phyloP scores from a whole-genome alignment of 2,888 invertebrate genomes.

The Drosophila merina region DNA sequence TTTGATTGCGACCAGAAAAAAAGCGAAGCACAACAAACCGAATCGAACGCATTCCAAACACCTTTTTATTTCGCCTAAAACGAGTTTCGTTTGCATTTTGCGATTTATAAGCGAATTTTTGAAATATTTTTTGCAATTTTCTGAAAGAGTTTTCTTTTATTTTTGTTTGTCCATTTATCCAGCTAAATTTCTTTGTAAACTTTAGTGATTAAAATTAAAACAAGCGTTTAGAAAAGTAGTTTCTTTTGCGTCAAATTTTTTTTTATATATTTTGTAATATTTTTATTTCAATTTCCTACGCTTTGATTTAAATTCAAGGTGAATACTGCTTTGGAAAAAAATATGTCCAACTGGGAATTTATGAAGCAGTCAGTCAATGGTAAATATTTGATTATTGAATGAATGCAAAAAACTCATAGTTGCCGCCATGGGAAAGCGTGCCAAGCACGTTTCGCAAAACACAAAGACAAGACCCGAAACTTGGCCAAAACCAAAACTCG shows the following conservation, averaged over 20 bases:
- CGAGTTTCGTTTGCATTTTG: constrained; percentile 34
- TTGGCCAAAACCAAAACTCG: constrained; percentile 23
- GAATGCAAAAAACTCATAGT: constrained; percentile 18
- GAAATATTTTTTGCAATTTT: constrained; percentile 1
- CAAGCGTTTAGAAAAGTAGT: too few relatives aligned
- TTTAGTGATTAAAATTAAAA: too few relatives aligned
- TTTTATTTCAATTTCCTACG: neutral
- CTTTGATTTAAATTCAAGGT: constrained; percentile 35
- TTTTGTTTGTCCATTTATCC: too few relatives aligned
- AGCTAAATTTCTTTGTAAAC: too few relatives aligned
- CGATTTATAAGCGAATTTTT: too few relatives aligned
- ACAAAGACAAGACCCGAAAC: constrained; percentile 24
- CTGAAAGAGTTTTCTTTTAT: constrained; percentile 14
- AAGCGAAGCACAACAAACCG: constrained; percentile 21
- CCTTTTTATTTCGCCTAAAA: constrained; percentile 21
- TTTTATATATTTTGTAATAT: too few relatives aligned
- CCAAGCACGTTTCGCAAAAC: constrained; percentile 70
- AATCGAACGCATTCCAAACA: constrained; percentile 39
- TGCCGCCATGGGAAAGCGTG: constrained; percentile 55
- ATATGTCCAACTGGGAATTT: constrained; percentile 24
- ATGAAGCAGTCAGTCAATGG: constrained; percentile 32
- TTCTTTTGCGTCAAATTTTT: too few relatives aligned
- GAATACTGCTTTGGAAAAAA: constrained; percentile 11
- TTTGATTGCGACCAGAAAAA: constrained; percentile 27
- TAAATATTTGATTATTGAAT: constrained; percentile 40